Evolutionary conservation across 2,113 vertebrate genomes (phyloP).

Genomic region (Trochalopteron elliotii): DNA sequence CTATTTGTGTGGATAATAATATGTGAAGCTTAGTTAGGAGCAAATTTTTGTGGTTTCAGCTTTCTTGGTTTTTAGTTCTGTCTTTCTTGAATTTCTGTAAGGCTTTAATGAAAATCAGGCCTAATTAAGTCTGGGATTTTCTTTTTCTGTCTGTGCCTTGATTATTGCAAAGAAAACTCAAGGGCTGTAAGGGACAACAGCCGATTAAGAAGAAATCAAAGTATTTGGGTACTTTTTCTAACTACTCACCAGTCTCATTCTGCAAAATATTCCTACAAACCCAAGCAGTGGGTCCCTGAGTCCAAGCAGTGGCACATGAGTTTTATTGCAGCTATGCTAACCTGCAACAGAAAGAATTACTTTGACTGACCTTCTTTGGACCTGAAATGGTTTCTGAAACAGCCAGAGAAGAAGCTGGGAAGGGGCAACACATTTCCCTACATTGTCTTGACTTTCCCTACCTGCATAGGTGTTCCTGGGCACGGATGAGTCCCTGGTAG

Average conservation of each 20-base stretch:
- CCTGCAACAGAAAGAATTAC: background rate
- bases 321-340: background rate
- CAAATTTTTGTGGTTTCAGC: background rate
- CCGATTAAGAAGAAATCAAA: background rate
- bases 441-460: background rate
- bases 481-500: fast-evolving
- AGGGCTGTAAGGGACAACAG: background rate
- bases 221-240: background rate
- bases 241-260: background rate
- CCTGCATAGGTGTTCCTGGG: background rate
- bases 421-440: fast-evolving
- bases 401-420: background rate
- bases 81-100: background rate
- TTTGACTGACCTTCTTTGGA: background rate
- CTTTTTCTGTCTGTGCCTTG: background rate
- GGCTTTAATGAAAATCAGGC: background rate
- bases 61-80: background rate
- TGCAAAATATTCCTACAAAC: background rate
- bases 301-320: background rate
- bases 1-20: background rate
- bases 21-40: background rate
- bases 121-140: background rate
- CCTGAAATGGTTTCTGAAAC: background rate
- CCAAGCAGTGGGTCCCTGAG: background rate
- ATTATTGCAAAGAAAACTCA: background rate